Conservation (phyloP, 2,888 invertebrate species). For the Actias luna region DNA sequence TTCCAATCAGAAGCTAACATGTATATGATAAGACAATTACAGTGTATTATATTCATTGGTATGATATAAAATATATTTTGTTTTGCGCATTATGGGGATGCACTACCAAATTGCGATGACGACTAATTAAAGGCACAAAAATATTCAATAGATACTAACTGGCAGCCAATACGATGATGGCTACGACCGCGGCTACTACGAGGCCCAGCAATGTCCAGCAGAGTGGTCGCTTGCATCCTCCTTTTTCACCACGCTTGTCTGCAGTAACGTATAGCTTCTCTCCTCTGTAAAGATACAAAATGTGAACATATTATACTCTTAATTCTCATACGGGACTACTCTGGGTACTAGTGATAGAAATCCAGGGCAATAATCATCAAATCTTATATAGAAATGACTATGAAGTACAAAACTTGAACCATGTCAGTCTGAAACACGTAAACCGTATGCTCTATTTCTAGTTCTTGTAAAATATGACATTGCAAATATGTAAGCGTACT, state of each 20-base stretch:
- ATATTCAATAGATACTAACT: conserved; percentile 78
- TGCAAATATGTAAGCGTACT: neutral
- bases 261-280: conserved; percentile 92
- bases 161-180: conserved; percentile 88
- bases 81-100: too few species aligned
- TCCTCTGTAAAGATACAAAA: conserved; percentile 82
- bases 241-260: conserved; percentile 87
- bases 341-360: neutral
- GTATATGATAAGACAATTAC: too few species aligned
- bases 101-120: too few species aligned
- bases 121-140: neutral
- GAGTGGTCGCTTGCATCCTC: conserved; percentile 85
- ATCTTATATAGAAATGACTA: neutral
- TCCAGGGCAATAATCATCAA: neutral
- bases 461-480: neutral
- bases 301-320: neutral
- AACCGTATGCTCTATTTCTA: neutral
- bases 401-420: neutral
- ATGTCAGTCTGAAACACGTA: too few species aligned
- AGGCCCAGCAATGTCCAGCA: conserved; percentile 87
- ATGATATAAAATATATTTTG: too few species aligned
- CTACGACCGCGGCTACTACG: conserved; percentile 84
- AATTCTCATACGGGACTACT: neutral
- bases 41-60: too few species aligned
- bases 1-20: too few species aligned